Evolutionary conservation across 2,113 vertebrate species (phyloP), one percentile per base, ranked within the genome.

Genomic region (Tetraodon nigroviridis): DNA sequence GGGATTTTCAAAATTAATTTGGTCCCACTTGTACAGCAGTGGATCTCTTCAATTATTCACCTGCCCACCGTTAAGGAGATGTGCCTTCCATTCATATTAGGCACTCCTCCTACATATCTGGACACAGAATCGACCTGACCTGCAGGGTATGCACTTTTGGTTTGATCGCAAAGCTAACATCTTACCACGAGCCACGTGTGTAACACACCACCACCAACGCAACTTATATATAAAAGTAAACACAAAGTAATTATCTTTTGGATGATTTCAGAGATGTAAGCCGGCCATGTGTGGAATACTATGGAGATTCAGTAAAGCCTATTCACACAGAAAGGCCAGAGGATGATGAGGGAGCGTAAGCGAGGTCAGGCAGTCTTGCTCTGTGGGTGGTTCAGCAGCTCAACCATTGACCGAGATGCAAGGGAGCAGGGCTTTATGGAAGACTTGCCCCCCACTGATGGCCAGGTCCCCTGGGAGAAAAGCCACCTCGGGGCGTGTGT

Each of bases 31-130:
- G 71, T 69, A 55, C 64, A 59, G 49, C 76, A 80, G 73, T 58
- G 64, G 59, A 76, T 72, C 50, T 66, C 77, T 56, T 87, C 62
- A 87, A 87, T 89, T 83, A 86, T 89, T 87, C 76, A 89, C 79
- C 48, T 58, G 61, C 68, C 66, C 61, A 60, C 75, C 73, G 76
- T 81, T 73, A 67, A 84, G 75, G 83, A 82, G 70, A 71, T 78
- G 81, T 81, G 74, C 67, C 75, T 74, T 87, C 85, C 1, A 42
- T 41, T 51, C 4, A 61, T 6, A 27, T n/a, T 37, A 6, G 55
- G 21, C 2, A 1, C 15, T 61, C 13, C 27, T 37, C 54, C 51
- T 54, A n/a, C 13, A 22, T 14, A 16, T 40, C 5, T 42, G 21
- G 52, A 17, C 61, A 7, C n/a, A 22, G 32, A 55, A 10, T 41